A percentile compares a stretch with the other conserved stretches of the same genome.
Evolutionary conservation across 2,797 vertebrate genomes (phyloP).

Genomic region (Limnodromus scolopaceus): DNA sequence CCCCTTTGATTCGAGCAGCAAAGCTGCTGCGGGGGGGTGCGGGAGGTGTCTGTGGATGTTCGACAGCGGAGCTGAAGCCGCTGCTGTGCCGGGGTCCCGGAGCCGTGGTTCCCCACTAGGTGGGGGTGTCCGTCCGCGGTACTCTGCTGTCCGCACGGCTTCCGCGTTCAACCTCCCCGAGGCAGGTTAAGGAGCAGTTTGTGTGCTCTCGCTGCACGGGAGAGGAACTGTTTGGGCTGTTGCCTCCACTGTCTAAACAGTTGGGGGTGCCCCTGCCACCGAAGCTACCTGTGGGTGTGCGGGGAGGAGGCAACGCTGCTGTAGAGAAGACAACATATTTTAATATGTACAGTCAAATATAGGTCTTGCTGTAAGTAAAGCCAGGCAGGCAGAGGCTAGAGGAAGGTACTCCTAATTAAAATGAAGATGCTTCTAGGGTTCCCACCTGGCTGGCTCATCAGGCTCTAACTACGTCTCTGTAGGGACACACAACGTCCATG

Average conservation of each 20-base stretch:
- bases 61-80: background rate
- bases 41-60: too few species aligned
- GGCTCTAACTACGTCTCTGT: background rate
- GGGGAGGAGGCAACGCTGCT: background rate
- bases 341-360: background rate
- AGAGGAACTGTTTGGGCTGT: background rate
- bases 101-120: slow-evolving; percentile 12
- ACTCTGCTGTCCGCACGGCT: fast-evolving
- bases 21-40: background rate
- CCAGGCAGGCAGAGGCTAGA: background rate
- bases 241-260: background rate
- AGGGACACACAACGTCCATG: fast-evolving
- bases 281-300: too few species aligned
- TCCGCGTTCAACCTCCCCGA: fast-evolving
- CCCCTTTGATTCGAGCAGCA: background rate
- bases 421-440: background rate
- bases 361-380: background rate
- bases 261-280: too few species aligned
- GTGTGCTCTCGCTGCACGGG: fast-evolving
- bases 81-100: fast-evolving
- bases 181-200: background rate
- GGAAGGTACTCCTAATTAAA: background rate
- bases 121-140: slow-evolving; percentile 17
- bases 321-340: background rate
- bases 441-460: background rate